Evolutionary conservation across 2,113 vertebrate genomes (phyloP), one percentile per base, ranked within the genome.

Genomic region (Labrus mixtus): DNA sequence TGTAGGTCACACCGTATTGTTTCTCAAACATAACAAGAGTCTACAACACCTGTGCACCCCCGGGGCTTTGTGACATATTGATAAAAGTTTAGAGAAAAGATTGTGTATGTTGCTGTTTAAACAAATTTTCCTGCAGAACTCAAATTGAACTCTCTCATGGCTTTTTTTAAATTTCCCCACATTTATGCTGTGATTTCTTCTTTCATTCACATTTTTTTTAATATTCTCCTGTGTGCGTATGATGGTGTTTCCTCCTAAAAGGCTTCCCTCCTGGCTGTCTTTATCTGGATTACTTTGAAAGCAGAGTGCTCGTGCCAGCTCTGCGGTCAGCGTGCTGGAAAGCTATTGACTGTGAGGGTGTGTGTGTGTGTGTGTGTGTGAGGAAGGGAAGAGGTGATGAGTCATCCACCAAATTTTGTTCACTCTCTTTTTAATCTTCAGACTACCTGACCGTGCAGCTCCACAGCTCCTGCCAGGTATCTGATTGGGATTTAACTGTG

Each of bases 391-490:
- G 87, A 87, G 80, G 82, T 78, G 89, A 84, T 93, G 94, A 94
- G 86, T 94, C 92, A 94, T 93, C 82, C 61, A 54, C 82, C 85
- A 87, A 88, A 90, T 91, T 87, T 79, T 64, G 88, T 86, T 92
- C 89, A 81, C 83, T 78, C 75, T 79, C 71, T 73, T 68, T 75
- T 73, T 50, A 29, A 78, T 82, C 82, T 56, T 72, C 29, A 55
- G n/a, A 36, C 73, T 71, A 84, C 78, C 76, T 54, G 68, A 68
- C 54, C 76, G 53, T n/a, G 22, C 69, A 5, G 53, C 74, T 48
- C 55, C 50, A 56, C 37, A 12, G 64, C 22, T 33, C 61, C 58
- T 60, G 64, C 39, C 62, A 67, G 50, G 46, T 53, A 0, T 51
- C 45, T 53, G 43, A 46, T n/a, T 46, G 64, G 20, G 41, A 66